A percentile compares a stretch with the other conserved stretches of the same genome.
Evolutionary conservation across 1,140 invertebrate genomes (phyloP).

Genomic region (Drosophila sulfurigaster): DNA sequence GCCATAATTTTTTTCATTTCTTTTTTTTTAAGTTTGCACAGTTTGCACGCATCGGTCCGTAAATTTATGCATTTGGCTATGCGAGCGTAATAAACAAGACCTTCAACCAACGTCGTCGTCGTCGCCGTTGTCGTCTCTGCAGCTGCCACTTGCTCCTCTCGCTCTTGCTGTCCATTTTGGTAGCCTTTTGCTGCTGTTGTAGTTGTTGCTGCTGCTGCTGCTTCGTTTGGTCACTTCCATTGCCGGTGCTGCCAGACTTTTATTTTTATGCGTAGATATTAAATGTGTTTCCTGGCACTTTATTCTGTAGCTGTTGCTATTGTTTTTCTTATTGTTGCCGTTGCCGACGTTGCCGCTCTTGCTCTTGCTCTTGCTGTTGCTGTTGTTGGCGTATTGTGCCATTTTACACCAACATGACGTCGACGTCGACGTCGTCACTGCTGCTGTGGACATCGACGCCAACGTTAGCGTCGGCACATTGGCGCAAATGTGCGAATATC

Average conservation of each 20-base stretch:
- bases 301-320: constrained; percentile 66
- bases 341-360: constrained; percentile 27
- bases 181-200: constrained; percentile 36
- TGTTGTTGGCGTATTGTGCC: constrained; percentile 76
- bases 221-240: constrained; percentile 75
- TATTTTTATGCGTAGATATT: constrained; percentile 84
- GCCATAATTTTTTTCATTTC: constrained; percentile 63
- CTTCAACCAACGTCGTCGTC: constrained; percentile 70
- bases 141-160: constrained; percentile 31
- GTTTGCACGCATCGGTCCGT: constrained; percentile 83
- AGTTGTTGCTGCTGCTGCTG: constrained; percentile 35
- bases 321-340: constrained; percentile 38
- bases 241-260: constrained; percentile 78
- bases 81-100: constrained; percentile 83
- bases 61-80: constrained; percentile 83
- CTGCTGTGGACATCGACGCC: constrained; percentile 18
- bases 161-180: constrained; percentile 28
- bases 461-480: constrained; percentile 59
- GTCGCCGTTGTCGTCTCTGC: constrained; percentile 41
- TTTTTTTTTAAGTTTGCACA: constrained; percentile 76
- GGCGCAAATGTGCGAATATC: constrained; percentile 77
- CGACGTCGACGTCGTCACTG: constrained; percentile 22
- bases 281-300: constrained; percentile 84
- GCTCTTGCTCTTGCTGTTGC: constrained; percentile 25
- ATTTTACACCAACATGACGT: constrained; percentile 74